These are phyloP conservation scores for Phataginus tetradactyla DNA, from an alignment of 2,797 vertebrate genomes.

Conservation along the genomic window DNA sequence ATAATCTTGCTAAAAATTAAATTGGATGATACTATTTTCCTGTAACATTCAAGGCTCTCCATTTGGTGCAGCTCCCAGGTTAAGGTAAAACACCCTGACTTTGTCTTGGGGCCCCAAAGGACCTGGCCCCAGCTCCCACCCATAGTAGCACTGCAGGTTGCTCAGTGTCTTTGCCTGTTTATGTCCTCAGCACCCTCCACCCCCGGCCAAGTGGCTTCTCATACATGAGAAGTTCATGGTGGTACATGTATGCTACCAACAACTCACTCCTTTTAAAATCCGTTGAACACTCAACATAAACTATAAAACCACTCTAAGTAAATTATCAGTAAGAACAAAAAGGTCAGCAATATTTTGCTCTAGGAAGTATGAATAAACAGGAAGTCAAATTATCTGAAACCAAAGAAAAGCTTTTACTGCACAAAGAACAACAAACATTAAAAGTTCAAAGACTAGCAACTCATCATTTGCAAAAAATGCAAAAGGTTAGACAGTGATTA, in stretches of 20 bases:
- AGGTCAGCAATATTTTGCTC: background rate
- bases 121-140: background rate
- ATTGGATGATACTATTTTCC: background rate
- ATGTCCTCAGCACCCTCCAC: background rate
- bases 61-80: background rate
- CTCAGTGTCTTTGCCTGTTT: background rate
- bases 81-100: background rate
- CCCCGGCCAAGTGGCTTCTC: background rate
- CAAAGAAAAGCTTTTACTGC: background rate
- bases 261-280: background rate
- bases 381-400: background rate
- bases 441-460: background rate
- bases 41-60: background rate
- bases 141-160: background rate
- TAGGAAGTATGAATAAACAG: background rate
- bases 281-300: background rate
- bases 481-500: background rate
- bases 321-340: slow-evolving; percentile 1
- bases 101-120: too few relatives aligned
- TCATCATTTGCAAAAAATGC: background rate
- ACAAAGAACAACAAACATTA: slow-evolving; percentile 11
- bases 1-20: background rate
- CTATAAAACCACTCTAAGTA: slow-evolving; percentile 21
- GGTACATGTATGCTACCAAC: background rate
- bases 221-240: background rate